These are phyloP conservation scores for Acyrthosiphon pisum DNA, from an alignment of 1,140 invertebrate genomes.

Conservation along the genomic window DNA sequence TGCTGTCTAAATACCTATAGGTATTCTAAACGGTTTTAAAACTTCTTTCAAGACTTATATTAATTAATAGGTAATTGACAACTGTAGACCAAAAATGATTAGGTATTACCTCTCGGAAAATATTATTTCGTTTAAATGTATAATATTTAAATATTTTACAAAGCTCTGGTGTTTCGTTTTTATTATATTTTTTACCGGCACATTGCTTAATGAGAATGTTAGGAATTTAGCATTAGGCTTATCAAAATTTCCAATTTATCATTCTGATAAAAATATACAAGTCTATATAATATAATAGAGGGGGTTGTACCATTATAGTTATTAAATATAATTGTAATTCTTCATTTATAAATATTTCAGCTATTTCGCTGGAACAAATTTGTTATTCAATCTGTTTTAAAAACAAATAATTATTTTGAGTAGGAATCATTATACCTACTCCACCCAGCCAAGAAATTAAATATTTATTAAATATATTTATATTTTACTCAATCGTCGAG, in stretches of 20 bases:
- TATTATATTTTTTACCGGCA: not conserved
- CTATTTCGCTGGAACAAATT: not conserved
- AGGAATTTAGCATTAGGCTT: conserved; percentile 15
- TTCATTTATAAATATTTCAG: conserved; percentile 15
- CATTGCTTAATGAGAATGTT: conserved; percentile 21
- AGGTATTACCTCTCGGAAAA: not conserved
- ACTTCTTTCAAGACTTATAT: not conserved
- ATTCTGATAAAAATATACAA: conserved; percentile 41
- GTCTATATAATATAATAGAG: not conserved
- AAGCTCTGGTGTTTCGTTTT: not conserved
- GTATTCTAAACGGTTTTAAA: no score
- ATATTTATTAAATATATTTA: not conserved
- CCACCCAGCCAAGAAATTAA: not conserved
- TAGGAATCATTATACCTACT: not conserved
- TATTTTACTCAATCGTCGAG: not conserved
- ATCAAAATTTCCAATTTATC: conserved; percentile 40
- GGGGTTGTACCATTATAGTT: not conserved
- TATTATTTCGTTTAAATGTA: not conserved
- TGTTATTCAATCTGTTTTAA: not conserved
- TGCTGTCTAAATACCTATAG: no score
- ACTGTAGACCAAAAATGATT: not conserved
- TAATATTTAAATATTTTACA: not conserved
- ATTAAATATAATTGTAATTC: conserved; percentile 23
- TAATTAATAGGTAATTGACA: not conserved
- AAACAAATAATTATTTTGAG: not conserved